phyloP scores from a whole-genome alignment of 1,140 invertebrate species.

The Pomacea maculata region DNA sequence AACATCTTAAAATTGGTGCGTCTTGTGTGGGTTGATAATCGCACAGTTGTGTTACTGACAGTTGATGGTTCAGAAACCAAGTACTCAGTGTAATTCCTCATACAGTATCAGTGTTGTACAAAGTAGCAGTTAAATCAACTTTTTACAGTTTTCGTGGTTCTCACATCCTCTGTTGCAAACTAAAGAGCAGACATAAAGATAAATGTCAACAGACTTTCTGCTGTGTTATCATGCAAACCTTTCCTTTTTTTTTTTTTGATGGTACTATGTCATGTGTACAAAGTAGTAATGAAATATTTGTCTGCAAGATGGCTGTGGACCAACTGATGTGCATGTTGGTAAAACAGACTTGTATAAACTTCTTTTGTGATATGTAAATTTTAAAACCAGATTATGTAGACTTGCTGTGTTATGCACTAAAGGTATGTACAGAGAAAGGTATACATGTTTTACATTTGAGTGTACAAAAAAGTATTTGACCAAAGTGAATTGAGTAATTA shows the following conservation, averaged over 20 bases:
- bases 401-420: too few relatives aligned
- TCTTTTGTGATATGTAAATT: too few relatives aligned
- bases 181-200: background rate
- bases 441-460: too few relatives aligned
- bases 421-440: too few relatives aligned
- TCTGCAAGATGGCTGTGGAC: background rate
- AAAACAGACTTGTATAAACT: background rate
- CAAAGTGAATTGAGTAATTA: too few relatives aligned
- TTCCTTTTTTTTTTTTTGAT: background rate
- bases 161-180: background rate
- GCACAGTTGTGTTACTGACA: constrained; percentile 54
- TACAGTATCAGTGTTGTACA: background rate
- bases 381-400: too few relatives aligned
- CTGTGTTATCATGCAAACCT: background rate
- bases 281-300: too few relatives aligned
- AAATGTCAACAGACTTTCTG: background rate
- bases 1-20: constrained; percentile 60
- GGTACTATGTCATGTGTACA: background rate
- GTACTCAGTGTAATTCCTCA: constrained; percentile 41
- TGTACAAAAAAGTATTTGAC: too few relatives aligned
- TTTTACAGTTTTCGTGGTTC: background rate
- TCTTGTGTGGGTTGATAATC: constrained; percentile 59
- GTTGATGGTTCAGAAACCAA: constrained; percentile 60
- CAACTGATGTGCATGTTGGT: background rate
- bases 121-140: background rate